phyloP scores from a whole-genome alignment of 2,113 vertebrate genomes.

The Cephalopterus ornatus region DNA sequence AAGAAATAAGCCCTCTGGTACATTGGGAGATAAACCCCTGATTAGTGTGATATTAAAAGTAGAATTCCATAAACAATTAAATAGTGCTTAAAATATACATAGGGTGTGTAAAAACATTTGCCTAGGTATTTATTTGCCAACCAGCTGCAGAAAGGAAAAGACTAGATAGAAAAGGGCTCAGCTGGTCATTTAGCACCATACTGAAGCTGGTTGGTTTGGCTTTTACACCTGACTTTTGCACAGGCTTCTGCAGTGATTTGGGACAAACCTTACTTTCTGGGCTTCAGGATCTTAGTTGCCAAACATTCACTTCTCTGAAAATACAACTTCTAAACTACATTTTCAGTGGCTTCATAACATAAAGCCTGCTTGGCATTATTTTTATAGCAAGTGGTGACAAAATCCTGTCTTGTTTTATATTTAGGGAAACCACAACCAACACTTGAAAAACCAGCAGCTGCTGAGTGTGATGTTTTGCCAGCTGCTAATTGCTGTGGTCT shows the following conservation, averaged over 20 bases:
- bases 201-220: neutral
- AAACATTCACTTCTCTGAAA: neutral
- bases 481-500: conserved; percentile 10
- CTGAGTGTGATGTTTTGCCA: neutral
- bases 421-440: conserved; percentile 1
- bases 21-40: neutral
- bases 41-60: neutral
- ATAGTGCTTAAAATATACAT: neutral
- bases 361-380: neutral
- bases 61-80: neutral
- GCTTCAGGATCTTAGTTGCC: neutral
- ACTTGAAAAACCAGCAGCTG: conserved; percentile 3
- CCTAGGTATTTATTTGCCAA: neutral
- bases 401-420: neutral
- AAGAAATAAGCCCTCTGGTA: neutral
- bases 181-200: neutral
- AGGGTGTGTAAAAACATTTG: neutral
- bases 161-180: neutral
- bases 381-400: neutral
- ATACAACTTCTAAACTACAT: neutral
- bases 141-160: neutral
- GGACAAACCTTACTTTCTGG: neutral
- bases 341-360: neutral
- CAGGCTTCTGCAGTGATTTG: neutral
- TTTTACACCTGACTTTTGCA: neutral